Conservation (phyloP, 2,888 invertebrate genomes). For the Ectemnius lituratus region DNA sequence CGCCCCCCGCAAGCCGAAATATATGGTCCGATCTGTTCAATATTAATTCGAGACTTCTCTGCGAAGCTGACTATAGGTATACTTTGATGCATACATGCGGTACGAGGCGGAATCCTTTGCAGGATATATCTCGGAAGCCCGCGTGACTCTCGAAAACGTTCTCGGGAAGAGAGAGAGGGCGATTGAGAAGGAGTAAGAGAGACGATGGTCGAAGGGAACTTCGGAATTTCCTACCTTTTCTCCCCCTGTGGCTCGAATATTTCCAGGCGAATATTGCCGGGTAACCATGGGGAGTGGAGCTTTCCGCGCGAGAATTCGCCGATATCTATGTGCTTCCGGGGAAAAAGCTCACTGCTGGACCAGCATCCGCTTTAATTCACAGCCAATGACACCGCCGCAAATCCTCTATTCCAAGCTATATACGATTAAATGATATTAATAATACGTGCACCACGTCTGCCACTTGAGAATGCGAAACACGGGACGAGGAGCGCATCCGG, state of each 20-base stretch:
- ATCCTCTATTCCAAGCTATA: no score
- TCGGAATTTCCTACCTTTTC: constrained; percentile 48
- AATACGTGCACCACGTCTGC: no score
- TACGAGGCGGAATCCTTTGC: constrained; percentile 36
- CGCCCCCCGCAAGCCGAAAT: background rate
- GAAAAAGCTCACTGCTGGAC: constrained; percentile 17
- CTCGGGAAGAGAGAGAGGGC: background rate
- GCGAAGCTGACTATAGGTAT: background rate
- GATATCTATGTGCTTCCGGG: constrained; percentile 48
- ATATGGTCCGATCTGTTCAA: background rate
- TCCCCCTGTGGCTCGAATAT: constrained; percentile 39
- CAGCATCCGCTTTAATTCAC: constrained; percentile 44
- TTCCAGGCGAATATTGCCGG: constrained; percentile 38
- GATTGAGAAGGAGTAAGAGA: constrained; percentile 18
- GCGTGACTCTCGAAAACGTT: constrained; percentile 44
- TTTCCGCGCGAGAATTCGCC: constrained; percentile 52
- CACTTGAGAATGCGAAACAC: no score
- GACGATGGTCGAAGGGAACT: constrained; percentile 27
- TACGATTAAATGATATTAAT: no score
- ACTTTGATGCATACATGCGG: constrained; percentile 18
- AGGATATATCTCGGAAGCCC: constrained; percentile 35
- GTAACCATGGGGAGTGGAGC: constrained; percentile 47
- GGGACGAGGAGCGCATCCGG: no score
- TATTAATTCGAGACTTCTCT: constrained; percentile 15
- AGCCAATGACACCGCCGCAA: constrained; percentile 32